Evolutionary conservation across 37 sponge, comb jelly and placozoan species (phyloP).

Genomic region (Ephydatia muelleri): DNA sequence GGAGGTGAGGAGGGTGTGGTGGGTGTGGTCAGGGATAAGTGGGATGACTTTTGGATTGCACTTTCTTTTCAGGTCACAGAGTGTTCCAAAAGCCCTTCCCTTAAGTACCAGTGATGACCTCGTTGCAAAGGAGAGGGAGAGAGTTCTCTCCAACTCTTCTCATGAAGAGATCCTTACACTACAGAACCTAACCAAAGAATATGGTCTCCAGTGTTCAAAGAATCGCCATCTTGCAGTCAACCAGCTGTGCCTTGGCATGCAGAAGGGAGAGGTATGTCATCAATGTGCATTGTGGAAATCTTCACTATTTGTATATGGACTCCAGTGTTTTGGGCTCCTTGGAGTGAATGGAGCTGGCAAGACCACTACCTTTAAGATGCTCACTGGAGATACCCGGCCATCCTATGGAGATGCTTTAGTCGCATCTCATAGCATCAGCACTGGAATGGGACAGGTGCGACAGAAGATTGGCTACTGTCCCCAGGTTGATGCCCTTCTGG

Average conservation of each 20-base stretch:
- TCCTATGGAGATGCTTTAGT: slow-evolving; percentile 63
- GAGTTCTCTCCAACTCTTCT: slow-evolving; percentile 16
- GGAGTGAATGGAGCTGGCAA: slow-evolving; percentile 98
- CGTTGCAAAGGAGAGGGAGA: slow-evolving; percentile 53
- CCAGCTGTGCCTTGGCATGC: slow-evolving; percentile 56
- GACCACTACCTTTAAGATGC: slow-evolving; percentile 92
- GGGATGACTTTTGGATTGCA: background rate
- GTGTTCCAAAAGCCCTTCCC: background rate
- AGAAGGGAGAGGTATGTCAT: slow-evolving; percentile 64
- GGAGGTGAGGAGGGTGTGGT: background rate
- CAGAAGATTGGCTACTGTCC: slow-evolving; percentile 86
- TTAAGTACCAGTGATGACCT: slow-evolving; percentile 32
- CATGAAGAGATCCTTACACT: slow-evolving; percentile 34
- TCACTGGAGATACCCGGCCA: slow-evolving; percentile 76
- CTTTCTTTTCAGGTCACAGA: background rate
- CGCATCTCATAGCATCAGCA: slow-evolving; percentile 10
- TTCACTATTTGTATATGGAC: background rate
- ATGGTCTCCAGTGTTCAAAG: background rate
- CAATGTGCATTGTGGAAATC: too few species aligned
- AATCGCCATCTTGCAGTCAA: slow-evolving; percentile 65
- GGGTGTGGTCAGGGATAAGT: background rate
- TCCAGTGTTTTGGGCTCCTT: slow-evolving; percentile 94
- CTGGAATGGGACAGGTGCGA: slow-evolving; percentile 13
- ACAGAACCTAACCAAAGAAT: slow-evolving; percentile 56
- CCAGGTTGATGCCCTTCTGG: slow-evolving; percentile 91